These are phyloP conservation scores for Sakesphorus luctuosus DNA, from an alignment of 2,113 vertebrate genomes.

Conservation along the genomic window DNA sequence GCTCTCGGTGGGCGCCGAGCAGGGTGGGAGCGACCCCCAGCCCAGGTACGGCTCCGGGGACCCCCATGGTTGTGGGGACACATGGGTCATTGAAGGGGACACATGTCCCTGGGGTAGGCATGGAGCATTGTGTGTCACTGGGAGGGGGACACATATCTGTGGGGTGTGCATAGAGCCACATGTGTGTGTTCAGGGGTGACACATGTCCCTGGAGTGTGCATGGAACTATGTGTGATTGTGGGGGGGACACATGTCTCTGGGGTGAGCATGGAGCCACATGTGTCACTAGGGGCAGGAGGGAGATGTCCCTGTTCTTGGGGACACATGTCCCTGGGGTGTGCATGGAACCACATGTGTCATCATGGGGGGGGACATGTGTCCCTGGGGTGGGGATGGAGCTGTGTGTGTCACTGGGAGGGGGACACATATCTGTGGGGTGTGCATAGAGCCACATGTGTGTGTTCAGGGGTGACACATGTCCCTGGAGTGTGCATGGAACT, in stretches of 20 bases:
- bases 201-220: too few relatives aligned
- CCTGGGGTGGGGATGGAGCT: too few relatives aligned
- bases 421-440: background rate
- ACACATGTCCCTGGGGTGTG: background rate
- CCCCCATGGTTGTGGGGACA: background rate
- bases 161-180: background rate
- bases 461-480: background rate
- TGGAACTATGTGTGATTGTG: too few relatives aligned
- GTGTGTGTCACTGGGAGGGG: too few relatives aligned
- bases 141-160: too few relatives aligned
- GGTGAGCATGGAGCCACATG: too few relatives aligned
- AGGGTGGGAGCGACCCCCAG: slow-evolving; percentile 56
- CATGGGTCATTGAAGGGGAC: background rate
- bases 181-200: too few relatives aligned
- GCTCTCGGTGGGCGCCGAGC: slow-evolving; percentile 86
- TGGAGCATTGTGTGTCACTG: background rate
- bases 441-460: background rate
- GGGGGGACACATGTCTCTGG: too few relatives aligned
- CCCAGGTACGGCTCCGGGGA: slow-evolving; percentile 65
- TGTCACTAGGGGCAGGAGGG: too few relatives aligned
- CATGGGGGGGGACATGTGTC: too few relatives aligned
- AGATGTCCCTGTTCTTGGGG: background rate
- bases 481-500: background rate
- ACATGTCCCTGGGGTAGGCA: background rate
- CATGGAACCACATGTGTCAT: too few relatives aligned